Conservation (phyloP, 2,888 invertebrate genomes). For the Caenorhabditis auriculariae region DNA sequence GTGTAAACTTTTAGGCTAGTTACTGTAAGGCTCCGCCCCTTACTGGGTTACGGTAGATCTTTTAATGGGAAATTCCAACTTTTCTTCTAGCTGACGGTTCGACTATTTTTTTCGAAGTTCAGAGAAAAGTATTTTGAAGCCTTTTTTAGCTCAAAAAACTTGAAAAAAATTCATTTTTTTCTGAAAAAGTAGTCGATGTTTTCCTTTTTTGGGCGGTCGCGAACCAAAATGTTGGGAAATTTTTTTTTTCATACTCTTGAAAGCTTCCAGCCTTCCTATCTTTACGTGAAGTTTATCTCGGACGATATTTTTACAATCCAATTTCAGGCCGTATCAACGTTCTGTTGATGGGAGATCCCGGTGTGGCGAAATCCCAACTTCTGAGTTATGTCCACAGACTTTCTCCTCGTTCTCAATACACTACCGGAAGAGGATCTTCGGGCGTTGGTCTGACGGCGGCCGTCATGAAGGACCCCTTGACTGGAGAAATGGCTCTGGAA, state of each 20-base stretch:
- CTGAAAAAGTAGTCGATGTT: background rate
- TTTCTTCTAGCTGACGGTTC: too few relatives aligned
- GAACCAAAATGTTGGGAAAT: too few relatives aligned
- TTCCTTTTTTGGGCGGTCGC: too few relatives aligned
- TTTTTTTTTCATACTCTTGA: background rate
- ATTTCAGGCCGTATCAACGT: conserved; percentile 78
- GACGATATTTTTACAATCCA: too few relatives aligned
- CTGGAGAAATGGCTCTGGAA: conserved; percentile 94
- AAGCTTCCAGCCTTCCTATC: background rate
- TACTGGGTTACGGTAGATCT: too few relatives aligned
- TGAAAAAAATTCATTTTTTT: too few relatives aligned
- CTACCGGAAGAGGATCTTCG: conserved; percentile 61
- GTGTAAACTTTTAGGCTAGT: too few relatives aligned
- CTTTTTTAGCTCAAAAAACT: too few relatives aligned
- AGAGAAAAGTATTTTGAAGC: too few relatives aligned
- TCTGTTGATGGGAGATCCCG: conserved; percentile 98
- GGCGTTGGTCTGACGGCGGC: conserved; percentile 95
- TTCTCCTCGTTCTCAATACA: conserved; percentile 78
- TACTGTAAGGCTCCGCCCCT: too few relatives aligned
- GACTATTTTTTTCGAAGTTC: too few relatives aligned
- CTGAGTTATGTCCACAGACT: conserved; percentile 90
- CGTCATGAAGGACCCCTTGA: conserved; percentile 93
- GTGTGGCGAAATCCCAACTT: conserved; percentile 97
- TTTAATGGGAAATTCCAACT: too few relatives aligned
- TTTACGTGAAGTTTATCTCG: background rate